phyloP scores from a whole-genome alignment of 2,113 vertebrate genomes.

The Irena cyanogastra region DNA sequence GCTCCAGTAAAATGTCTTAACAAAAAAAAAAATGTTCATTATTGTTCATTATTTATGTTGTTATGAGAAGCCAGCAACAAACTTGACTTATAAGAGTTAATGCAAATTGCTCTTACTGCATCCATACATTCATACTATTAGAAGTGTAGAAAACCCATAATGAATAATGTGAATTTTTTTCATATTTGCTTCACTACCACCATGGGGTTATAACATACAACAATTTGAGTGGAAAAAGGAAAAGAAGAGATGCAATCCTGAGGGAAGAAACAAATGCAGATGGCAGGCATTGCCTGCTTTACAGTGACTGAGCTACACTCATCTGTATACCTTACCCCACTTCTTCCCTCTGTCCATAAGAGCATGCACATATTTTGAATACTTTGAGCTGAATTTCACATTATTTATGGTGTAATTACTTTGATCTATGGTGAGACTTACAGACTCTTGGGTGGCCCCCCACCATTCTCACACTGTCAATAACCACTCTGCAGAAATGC shows the following conservation, averaged over 20 bases:
- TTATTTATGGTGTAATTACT: not conserved
- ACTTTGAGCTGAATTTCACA: not conserved
- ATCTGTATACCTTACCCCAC: fast-evolving
- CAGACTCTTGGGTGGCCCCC: not conserved
- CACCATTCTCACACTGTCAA: not conserved
- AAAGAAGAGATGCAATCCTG: not conserved
- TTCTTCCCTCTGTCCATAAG: not conserved
- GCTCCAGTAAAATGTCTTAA: slow-evolving; percentile 21
- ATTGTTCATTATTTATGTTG: slow-evolving; percentile 49
- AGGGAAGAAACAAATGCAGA: not conserved
- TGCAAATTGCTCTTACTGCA: not conserved
- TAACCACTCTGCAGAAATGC: not conserved
- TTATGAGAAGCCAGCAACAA: slow-evolving; percentile 6
- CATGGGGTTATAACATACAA: not conserved
- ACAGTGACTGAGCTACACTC: not conserved
- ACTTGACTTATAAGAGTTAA: not conserved
- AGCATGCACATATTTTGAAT: not conserved
- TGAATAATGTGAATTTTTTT: not conserved
- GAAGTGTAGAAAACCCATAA: not conserved
- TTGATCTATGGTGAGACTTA: fast-evolving
- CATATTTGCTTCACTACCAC: not conserved
- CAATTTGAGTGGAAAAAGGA: not conserved
- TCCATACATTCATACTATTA: not conserved
- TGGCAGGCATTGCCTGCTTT: not conserved
- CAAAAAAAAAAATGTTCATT: slow-evolving; percentile 42